Percentiles rank a stretch among this genome's conserved stretches.
These are phyloP conservation scores for Rachycentron canadum DNA, from an alignment of 2,797 vertebrate species.

Conservation along the genomic window DNA sequence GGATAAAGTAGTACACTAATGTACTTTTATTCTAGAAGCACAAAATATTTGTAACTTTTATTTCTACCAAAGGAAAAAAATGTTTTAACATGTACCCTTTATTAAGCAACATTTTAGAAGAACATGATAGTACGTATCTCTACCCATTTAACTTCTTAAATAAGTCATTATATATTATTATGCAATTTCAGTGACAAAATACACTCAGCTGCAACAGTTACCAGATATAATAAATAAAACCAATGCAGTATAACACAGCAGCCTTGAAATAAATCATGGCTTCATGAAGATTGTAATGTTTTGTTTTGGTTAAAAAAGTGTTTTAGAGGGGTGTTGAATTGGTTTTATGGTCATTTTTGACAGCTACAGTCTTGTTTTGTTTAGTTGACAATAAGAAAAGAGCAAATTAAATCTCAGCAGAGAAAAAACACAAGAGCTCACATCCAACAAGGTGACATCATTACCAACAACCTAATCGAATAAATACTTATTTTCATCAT, in stretches of 20 bases:
- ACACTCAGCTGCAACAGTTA: not conserved
- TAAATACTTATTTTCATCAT: not conserved
- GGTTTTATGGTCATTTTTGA: not conserved
- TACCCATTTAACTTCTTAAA: not conserved
- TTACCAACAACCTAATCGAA: not conserved
- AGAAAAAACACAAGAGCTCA: no score
- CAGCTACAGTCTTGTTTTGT: not conserved
- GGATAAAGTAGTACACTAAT: not conserved
- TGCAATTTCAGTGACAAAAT: not conserved
- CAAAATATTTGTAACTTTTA: not conserved
- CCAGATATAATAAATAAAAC: not conserved
- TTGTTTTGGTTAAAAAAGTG: conserved; percentile 7
- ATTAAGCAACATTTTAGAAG: not conserved
- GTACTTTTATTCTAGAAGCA: not conserved
- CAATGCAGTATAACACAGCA: not conserved
- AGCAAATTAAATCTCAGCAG: not conserved
- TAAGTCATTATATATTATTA: not conserved
- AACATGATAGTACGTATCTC: not conserved
- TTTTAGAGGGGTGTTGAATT: not conserved
- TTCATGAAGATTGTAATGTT: not conserved
- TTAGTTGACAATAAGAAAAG: not conserved
- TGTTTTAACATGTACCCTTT: not conserved
- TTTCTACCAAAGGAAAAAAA: not conserved
- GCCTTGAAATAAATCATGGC: not conserved
- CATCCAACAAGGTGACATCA: not conserved